Conservation (phyloP, 2,113 vertebrate genomes). For the Eira barbara region DNA sequence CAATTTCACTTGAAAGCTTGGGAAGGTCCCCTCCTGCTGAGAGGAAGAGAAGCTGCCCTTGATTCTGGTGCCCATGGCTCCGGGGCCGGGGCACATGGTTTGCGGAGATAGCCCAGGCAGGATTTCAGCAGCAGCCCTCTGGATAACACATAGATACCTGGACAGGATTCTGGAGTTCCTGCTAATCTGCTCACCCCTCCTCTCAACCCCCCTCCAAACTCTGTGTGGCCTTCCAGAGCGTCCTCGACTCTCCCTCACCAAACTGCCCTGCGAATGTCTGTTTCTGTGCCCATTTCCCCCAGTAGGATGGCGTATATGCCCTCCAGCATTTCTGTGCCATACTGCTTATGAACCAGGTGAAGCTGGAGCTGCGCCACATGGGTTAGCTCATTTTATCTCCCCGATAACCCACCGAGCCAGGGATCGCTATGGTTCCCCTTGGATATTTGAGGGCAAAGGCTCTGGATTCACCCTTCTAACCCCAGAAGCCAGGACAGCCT, state of each 20-base stretch:
- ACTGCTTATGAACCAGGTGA: fast-evolving
- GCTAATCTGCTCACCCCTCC: fast-evolving
- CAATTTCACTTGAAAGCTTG: not conserved
- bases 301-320: not conserved
- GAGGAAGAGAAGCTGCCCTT: not conserved
- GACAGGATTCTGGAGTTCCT: not conserved
- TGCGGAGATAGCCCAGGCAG: fast-evolving
- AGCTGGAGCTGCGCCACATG: fast-evolving
- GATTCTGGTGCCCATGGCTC: not conserved
- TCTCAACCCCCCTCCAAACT: fast-evolving
- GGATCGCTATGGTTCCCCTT: fast-evolving
- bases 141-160: fast-evolving
- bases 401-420: not conserved
- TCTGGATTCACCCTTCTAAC: not conserved
- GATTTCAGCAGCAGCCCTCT: not conserved
- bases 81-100: too few species aligned
- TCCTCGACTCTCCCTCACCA: not conserved
- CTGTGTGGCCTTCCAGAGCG: fast-evolving
- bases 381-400: not conserved
- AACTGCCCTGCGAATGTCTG: not conserved
- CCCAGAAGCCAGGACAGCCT: not conserved
- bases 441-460: not conserved
- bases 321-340: not conserved
- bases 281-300: not conserved
- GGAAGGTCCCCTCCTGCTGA: not conserved